These are phyloP conservation scores for Oceanodroma tethys DNA, from an alignment of 2,113 vertebrate genomes.

Conservation along the genomic window DNA sequence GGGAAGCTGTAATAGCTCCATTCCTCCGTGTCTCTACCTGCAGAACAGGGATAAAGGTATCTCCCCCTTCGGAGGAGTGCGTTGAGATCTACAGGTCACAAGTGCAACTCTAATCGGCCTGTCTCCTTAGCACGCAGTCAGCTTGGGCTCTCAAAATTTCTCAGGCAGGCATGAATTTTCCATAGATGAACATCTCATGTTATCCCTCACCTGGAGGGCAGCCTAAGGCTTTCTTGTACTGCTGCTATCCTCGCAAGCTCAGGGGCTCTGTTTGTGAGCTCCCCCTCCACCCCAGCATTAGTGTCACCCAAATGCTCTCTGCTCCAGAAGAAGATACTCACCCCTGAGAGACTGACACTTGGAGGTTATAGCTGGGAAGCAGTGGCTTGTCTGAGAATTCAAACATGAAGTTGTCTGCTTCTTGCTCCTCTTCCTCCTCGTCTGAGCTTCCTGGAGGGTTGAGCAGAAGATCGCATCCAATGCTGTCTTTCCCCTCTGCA, in stretches of 20 bases:
- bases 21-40: not conserved
- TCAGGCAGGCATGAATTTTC: not conserved
- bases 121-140: not conserved
- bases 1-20: not conserved
- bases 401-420: conserved; percentile 87
- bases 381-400: conserved; percentile 94
- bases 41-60: not conserved
- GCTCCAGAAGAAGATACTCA: conserved; percentile 71
- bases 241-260: not conserved
- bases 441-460: conserved; percentile 82
- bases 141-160: not conserved
- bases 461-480: conserved; percentile 88
- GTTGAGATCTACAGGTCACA: not conserved
- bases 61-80: not conserved
- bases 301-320: not conserved
- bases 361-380: conserved; percentile 92
- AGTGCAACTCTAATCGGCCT: rapidly evolving
- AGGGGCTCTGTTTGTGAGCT: not conserved
- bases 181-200: rapidly evolving
- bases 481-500: conserved; percentile 87
- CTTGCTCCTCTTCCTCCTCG: conserved; percentile 80
- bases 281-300: not conserved
- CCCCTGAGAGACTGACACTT: conserved; percentile 92
- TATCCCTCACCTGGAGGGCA: not conserved
- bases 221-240: too few species aligned